Base-by-base conservation (phyloP, 1,140 invertebrate genomes). In the Sesamia nonagrioides region DNA sequence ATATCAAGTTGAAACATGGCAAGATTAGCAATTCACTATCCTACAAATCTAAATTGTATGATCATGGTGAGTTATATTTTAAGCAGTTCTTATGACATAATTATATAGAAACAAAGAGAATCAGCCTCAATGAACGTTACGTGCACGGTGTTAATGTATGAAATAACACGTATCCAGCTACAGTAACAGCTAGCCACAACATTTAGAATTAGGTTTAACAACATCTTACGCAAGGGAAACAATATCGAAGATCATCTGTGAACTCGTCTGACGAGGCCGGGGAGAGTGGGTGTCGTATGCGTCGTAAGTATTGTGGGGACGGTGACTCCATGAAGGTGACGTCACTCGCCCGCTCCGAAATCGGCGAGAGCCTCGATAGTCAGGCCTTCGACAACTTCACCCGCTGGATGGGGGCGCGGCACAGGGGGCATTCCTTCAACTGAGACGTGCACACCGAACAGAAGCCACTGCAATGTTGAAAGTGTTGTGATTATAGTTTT, bases 391-490 rank as follows among this genome's bases (percentile, higher is more conserved):
- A 88, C 0, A 79, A 80, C 0, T 81, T 77, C 6, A 93, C 81
- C 74, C 85, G 88, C 61, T 87, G n/a, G 21, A 98, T 97, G 42
- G 92, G 83, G 27, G 97, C 96, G 83, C 98, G 96, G 92, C 98
- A 99, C 95, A 99, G 97, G n/a, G 98, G 98, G 94, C 98, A 99
- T 77, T 97, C 97, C 78, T 96, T 96, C 77, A 99, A 88, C 89
- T 97, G 97, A 61, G 96, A 95, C 8, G 97, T 97, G 96, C 98
- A 99, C 5, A 96, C 95, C 69, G 96, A 95, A 95, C 98, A 99
- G 94, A 99, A 98, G 54, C 98, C 98, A 83, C 98, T 98, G 95
- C 13, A 96, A 96, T 85, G n/a, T 3, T 56, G 0, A 40, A 83
- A 35, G 6, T 6, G 1, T 11, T 17, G 5, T 40, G 27, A 37